Evolutionary conservation across 2,888 invertebrate species (phyloP), one percentile per base, ranked within the genome.

Genomic region (Rotaria sp.): DNA sequence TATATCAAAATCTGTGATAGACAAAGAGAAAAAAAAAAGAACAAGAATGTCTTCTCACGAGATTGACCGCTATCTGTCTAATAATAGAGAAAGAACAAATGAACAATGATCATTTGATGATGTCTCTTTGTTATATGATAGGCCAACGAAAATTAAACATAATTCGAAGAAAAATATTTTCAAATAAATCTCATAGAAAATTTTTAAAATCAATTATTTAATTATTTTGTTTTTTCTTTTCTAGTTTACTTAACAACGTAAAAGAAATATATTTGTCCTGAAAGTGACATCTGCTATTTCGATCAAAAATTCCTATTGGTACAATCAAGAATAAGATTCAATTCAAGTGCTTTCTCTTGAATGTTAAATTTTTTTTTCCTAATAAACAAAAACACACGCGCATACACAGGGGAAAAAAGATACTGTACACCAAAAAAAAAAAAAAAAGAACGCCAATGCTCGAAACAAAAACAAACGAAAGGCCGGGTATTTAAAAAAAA

Each of bases 401-500:
- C 67, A 67, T 15, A 67, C 35, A 67, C 67, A 38, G 38, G 67
- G 67, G 67, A 67, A 67, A 67, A 59, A 67, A 67, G 67, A 35
- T 67, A 67, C 67, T 67, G 67, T 67, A 67, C 67, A 67, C 21
- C n/a, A n/a, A n/a, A n/a, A n/a, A n/a, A n/a, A n/a, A n/a, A n/a
- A n/a, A 67, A 67, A 67, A 67, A 67, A 30, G 35, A 67, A 67
- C 18, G 50, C 50, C 67, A 67, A 67, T 67, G 67, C 67, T 67
- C 35, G 67, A 35, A 67, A 67, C 38, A 67, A 15, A 67, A 67
- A 57, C 48, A 48, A 48, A 55, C 67, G 30, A 67, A 67, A 21
- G 67, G 30, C 35, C 67, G 67, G 67, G 35, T 67, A 67, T 67
- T 45, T 50, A 50, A 67, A 67, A 67, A 67, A 13, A 67, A 67